phyloP scores from a whole-genome alignment of 2,797 vertebrate species.

The Hydrolagus colliei region DNA sequence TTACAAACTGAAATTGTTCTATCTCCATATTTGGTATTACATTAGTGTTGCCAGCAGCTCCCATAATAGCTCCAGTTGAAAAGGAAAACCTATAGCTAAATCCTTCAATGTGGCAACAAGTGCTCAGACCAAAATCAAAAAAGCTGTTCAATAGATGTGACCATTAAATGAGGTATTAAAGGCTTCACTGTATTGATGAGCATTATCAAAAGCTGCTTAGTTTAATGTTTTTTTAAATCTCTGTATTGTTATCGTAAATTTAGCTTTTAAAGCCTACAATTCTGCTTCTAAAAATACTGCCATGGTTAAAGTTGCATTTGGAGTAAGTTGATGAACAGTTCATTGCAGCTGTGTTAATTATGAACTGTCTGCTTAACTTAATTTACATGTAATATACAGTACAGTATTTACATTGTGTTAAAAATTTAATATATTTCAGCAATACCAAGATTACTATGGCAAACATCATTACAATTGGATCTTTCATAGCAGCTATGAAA shows the following conservation, averaged over 20 bases:
- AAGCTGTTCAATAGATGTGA: not conserved
- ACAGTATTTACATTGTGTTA: not conserved
- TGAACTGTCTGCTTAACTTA: not conserved
- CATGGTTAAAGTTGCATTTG: too few relatives aligned
- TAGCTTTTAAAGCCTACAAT: too few relatives aligned
- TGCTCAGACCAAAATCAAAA: not conserved
- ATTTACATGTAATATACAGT: not conserved
- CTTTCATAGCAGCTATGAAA: not conserved
- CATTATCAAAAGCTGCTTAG: too few relatives aligned
- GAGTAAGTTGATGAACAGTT: too few relatives aligned
- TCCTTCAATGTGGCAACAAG: not conserved
- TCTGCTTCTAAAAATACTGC: too few relatives aligned
- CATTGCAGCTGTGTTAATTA: not conserved
- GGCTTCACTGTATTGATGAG: too few relatives aligned
- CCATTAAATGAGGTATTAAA: too few relatives aligned
- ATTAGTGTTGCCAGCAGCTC: not conserved
- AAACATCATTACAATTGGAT: not conserved
- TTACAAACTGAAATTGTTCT: slow-evolving; percentile 2
- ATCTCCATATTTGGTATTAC: slow-evolving; percentile 4
- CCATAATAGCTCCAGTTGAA: slow-evolving; percentile 2
- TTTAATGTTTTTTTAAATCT: too few relatives aligned
- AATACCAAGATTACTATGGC: not conserved
- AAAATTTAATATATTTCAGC: not conserved
- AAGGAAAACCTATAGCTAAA: not conserved
- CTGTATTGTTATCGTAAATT: too few relatives aligned